Evolutionary conservation across 2,888 invertebrate genomes (phyloP).

Genomic region (Alloscopus bannaensis): DNA sequence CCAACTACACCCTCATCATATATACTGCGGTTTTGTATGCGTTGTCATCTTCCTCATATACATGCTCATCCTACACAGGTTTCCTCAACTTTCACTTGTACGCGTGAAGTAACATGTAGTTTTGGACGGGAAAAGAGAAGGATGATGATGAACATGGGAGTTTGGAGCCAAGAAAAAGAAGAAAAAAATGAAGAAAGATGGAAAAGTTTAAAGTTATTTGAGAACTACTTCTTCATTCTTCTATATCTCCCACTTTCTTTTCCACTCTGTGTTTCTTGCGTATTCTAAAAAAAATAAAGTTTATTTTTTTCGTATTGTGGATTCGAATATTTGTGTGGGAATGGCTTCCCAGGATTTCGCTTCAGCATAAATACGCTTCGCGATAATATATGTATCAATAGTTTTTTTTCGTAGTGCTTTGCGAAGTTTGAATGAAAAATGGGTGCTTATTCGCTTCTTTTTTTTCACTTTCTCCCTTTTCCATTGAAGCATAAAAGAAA

Average conservation of each 20-base stretch:
- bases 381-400: too few relatives aligned
- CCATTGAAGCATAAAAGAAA: constrained; percentile 2
- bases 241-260: background rate
- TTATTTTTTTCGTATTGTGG: constrained; percentile 11
- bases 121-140: too few relatives aligned
- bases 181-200: constrained; percentile 20
- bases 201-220: constrained; percentile 39
- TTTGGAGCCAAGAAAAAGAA: background rate
- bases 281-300: constrained; percentile 21
- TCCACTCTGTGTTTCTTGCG: background rate
- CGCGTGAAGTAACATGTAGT: too few relatives aligned
- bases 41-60: too few relatives aligned
- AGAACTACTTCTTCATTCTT: constrained; percentile 22
- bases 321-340: constrained; percentile 11
- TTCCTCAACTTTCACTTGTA: too few relatives aligned
- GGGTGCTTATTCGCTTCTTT: constrained; percentile 39
- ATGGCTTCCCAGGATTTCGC: too few relatives aligned
- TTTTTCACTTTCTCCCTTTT: constrained; percentile 1
- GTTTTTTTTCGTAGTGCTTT: constrained; percentile 1
- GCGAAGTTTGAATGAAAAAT: constrained; percentile 30
- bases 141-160: constrained; percentile 5
- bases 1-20: too few relatives aligned
- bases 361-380: too few relatives aligned
- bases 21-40: too few relatives aligned
- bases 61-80: too few relatives aligned